phyloP scores from a whole-genome alignment of 2,797 vertebrate genomes.

The Dryobates pubescens region DNA sequence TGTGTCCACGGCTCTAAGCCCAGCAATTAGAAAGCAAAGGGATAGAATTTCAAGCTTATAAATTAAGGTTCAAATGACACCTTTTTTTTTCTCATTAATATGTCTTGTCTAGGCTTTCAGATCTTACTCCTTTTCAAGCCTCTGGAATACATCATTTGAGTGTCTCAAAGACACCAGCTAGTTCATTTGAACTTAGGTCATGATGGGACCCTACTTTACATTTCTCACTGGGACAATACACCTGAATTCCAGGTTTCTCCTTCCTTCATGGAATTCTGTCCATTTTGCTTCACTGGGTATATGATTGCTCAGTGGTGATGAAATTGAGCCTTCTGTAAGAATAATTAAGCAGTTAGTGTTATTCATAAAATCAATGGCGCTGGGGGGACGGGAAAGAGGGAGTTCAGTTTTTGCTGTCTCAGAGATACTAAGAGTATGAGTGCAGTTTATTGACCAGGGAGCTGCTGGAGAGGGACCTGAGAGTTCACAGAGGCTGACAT shows the following conservation, averaged over 20 bases:
- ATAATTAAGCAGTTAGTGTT: neutral
- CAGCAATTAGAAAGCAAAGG: neutral
- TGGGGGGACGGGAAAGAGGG: neutral
- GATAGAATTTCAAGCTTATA: neutral
- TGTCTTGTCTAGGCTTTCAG: neutral
- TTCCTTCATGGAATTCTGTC: neutral
- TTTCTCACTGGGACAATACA: rapidly evolving
- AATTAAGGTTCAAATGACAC: neutral
- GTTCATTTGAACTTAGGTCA: neutral
- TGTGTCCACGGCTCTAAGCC: neutral
- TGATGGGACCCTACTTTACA: neutral
- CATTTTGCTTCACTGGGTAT: neutral
- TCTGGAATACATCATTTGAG: neutral
- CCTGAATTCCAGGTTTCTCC: neutral
- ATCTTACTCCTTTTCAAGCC: neutral
- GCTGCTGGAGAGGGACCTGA: neutral
- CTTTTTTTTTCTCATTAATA: neutral
- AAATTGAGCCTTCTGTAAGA: neutral
- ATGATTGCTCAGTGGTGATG: neutral
- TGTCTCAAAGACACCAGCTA: neutral
- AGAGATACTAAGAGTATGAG: neutral
- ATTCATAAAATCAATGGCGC: neutral
- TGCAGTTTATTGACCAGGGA: neutral
- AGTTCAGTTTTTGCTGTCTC: neutral
- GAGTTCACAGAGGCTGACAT: neutral